These are phyloP conservation scores for Aphelenchoides besseyi DNA, from an alignment of 1,140 invertebrate species.

Conservation along the genomic window DNA sequence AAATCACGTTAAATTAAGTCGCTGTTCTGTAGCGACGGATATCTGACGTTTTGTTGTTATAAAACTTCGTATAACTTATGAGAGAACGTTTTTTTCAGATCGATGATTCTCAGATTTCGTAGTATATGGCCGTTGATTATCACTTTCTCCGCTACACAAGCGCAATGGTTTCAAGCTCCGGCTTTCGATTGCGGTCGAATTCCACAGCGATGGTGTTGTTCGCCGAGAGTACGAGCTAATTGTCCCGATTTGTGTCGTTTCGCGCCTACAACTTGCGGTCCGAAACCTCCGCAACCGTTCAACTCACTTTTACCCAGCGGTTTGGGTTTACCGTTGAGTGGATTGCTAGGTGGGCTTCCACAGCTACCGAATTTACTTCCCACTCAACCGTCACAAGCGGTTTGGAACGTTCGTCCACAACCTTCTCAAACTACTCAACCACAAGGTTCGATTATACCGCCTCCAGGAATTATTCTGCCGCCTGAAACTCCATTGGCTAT, in stretches of 20 bases:
- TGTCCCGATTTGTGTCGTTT: background rate
- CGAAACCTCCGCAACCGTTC: background rate
- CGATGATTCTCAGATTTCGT: background rate
- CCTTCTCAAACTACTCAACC: slow-evolving; percentile 3
- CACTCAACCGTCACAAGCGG: background rate
- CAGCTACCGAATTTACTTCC: background rate
- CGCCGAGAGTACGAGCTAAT: slow-evolving; percentile 8
- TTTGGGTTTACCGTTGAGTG: background rate
- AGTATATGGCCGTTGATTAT: background rate
- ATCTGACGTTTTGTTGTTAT: too few relatives aligned
- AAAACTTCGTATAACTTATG: too few relatives aligned
- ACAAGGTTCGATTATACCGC: background rate
- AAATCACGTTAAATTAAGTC: too few relatives aligned
- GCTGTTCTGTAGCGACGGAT: too few relatives aligned
- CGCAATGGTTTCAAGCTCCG: background rate
- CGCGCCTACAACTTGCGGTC: background rate
- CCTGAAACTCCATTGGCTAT: background rate
- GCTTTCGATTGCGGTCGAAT: slow-evolving; percentile 15
- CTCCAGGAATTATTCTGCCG: slow-evolving; percentile 3
- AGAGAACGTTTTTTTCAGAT: too few relatives aligned
- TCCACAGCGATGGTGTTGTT: slow-evolving; percentile 9
- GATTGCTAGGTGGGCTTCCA: slow-evolving; percentile 9
- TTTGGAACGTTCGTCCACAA: slow-evolving; percentile 9
- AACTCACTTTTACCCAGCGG: background rate
- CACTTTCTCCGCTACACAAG: background rate